Evolutionary conservation across 2,888 invertebrate genomes (phyloP).

Genomic region (Marronus borbonicus): DNA sequence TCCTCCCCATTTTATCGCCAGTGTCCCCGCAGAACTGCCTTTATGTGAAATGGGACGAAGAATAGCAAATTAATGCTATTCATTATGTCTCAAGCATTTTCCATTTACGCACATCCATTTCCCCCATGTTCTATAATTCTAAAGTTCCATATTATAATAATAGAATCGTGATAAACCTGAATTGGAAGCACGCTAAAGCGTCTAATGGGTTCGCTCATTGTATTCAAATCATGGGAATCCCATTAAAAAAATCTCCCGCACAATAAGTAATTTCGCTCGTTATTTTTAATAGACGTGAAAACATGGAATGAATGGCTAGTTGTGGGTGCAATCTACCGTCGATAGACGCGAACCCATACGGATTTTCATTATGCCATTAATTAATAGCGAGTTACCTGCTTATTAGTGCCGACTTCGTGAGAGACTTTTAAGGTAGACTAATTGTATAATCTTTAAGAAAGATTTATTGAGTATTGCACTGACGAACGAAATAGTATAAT

Average conservation of each 20-base stretch:
- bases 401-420: conserved; percentile 34
- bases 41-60: too few relatives aligned
- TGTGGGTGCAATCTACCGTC: conserved; percentile 14
- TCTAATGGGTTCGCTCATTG: too few relatives aligned
- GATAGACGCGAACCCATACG: conserved; percentile 1
- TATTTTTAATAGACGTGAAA: conserved; percentile 30
- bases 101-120: too few relatives aligned
- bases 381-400: conserved; percentile 36
- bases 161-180: too few relatives aligned
- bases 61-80: too few relatives aligned
- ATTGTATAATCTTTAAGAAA: conserved; percentile 19
- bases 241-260: not conserved
- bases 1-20: too few relatives aligned
- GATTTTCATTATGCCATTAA: conserved; percentile 34
- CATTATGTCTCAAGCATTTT: too few relatives aligned
- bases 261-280: conserved; percentile 20
- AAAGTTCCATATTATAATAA: too few relatives aligned
- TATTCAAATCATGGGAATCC: too few relatives aligned
- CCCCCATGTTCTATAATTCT: too few relatives aligned
- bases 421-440: conserved; percentile 37
- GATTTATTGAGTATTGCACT: conserved; percentile 20
- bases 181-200: too few relatives aligned
- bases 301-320: conserved; percentile 18
- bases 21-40: too few relatives aligned
- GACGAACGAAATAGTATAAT: conserved; percentile 8